A percentile compares a stretch with the other conserved stretches of the same genome.
phyloP scores from a whole-genome alignment of 2,113 vertebrate genomes.

The Odobenus rosmarus region DNA sequence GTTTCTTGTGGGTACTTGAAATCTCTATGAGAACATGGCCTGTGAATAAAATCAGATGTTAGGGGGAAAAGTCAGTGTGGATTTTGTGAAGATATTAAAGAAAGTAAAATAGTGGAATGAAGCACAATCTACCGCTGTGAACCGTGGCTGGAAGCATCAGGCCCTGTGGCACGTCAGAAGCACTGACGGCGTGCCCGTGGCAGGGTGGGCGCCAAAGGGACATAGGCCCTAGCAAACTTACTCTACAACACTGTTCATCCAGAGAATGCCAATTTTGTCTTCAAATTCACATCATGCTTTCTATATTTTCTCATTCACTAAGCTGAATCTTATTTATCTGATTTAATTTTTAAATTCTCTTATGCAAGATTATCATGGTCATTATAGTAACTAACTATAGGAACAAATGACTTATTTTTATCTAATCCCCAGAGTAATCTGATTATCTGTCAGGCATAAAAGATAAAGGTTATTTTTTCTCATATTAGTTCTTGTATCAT shows the following conservation, averaged over 20 bases:
- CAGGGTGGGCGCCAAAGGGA: too few relatives aligned
- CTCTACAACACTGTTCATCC: rapidly evolving
- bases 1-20: conserved; percentile 92
- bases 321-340: neutral
- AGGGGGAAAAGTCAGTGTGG: neutral
- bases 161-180: neutral
- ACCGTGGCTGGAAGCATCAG: neutral
- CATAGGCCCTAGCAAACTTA: neutral
- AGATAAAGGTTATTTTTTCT: conserved; percentile 28
- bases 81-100: neutral
- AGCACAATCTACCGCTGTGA: rapidly evolving
- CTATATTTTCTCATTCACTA: neutral
- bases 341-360: conserved; percentile 46
- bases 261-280: neutral
- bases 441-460: conserved; percentile 42
- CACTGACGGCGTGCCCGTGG: rapidly evolving
- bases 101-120: neutral
- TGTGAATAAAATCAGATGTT: conserved; percentile 72
- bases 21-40: conserved; percentile 96
- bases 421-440: conserved; percentile 40
- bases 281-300: neutral
- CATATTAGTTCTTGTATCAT: neutral
- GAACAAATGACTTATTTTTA: conserved; percentile 57
- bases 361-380: conserved; percentile 26
- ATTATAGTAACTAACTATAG: conserved; percentile 51